Percentiles rank a stretch among this genome's conserved stretches.
Evolutionary conservation across 1,140 invertebrate genomes (phyloP).

Genomic region (Drosophila seguyi): DNA sequence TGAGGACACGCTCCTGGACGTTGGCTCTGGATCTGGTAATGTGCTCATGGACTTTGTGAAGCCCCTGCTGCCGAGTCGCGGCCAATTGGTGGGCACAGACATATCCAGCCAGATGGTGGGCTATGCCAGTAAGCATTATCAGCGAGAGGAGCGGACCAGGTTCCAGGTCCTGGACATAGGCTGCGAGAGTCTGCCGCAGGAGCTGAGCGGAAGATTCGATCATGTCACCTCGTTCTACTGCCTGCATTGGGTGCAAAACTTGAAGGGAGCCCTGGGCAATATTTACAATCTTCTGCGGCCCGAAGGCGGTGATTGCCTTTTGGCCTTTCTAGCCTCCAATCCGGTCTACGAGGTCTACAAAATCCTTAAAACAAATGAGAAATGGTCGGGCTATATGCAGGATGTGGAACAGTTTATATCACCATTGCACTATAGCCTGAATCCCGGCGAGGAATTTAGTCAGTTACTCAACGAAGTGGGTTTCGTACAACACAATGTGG

Average conservation of each 20-base stretch:
- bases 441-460: conserved; percentile 88
- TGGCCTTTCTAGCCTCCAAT: conserved; percentile 90
- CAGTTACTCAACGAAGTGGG: conserved; percentile 88
- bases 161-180: conserved; percentile 90
- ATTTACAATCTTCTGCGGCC: conserved; percentile 54
- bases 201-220: conserved; percentile 86
- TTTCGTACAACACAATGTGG: conserved; percentile 89
- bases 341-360: conserved; percentile 90
- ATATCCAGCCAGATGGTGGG: conserved; percentile 90
- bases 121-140: conserved; percentile 87
- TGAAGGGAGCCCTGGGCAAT: conserved; percentile 87
- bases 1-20: conserved; percentile 88
- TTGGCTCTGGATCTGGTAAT: conserved; percentile 92
- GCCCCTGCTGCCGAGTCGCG: conserved; percentile 87
- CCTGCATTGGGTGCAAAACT: conserved; percentile 92
- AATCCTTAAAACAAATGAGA: conserved; percentile 86
- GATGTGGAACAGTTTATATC: conserved; percentile 89
- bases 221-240: conserved; percentile 93
- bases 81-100: conserved; percentile 88
- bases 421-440: conserved; percentile 88
- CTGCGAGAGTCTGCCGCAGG: conserved; percentile 67
- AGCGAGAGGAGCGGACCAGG: conserved; percentile 76
- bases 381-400: conserved; percentile 89
- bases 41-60: conserved; percentile 90
- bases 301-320: conserved; percentile 88